Evolutionary conservation across 1,140 invertebrate species (phyloP), one percentile per base, ranked within the genome.

Genomic region (Drosophila mojavensis): DNA sequence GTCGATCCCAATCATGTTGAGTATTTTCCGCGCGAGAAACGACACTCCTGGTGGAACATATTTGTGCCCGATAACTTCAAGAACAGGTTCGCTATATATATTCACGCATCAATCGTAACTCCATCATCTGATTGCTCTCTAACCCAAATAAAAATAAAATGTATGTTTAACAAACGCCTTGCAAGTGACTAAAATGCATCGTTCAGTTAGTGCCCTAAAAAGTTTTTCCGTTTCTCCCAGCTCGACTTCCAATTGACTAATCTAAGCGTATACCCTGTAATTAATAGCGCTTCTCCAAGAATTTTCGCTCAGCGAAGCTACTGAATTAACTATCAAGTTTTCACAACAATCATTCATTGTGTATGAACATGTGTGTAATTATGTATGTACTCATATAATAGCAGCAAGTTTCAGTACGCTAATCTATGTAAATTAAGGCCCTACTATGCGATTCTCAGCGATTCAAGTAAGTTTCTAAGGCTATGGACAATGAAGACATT

Each of bases 41-140:
- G 96, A 65, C 94, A 95, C 9, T 97, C 96, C 11, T 97, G 96
- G 96, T 97, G 96, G 96, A 97, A 96, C 86, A 96, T 96, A 30
- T 96, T 97, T 79, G 95, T 96, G 6, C 95, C 95, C 60, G 96
- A 97, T 79, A 94, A 94, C 91, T 93, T 94, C 62, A 94, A 95
- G 81, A 93, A 94, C 92, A 95, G 95, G 95, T 94, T 91, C 77
- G 84, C 47, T 62, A 60, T 67, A 20, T 67, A 20, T 15, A 64
- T 47, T 17, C 17, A 60, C 53, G n/a, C 43, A 47, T 51, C 58
- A 50, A 72, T 28, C 71, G 66, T 56, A 66, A 28, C 33, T 3
- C 41, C 43, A 61, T 50, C 51, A 58, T 33, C 17, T 17, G 45
- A 36, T 30, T 48, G 15, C 59, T 51, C 24, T 56, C 67, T 82